Conservation (phyloP, 2,888 invertebrate species). For the Silvanus unidentatus region DNA sequence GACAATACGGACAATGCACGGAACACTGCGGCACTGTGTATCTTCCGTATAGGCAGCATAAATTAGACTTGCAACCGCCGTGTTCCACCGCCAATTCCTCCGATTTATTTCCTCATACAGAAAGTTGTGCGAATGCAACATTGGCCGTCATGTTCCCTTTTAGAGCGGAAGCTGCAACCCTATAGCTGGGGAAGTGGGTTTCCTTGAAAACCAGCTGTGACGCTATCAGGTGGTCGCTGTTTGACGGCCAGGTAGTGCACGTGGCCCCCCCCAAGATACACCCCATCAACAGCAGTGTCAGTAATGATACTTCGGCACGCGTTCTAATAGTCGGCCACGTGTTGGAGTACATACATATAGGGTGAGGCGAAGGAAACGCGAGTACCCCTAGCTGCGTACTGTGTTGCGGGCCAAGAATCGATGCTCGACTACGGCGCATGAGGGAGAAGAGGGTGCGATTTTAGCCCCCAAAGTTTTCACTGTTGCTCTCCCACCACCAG, state of each 20-base stretch:
- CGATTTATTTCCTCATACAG: too few species aligned
- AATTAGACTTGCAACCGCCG: slow-evolving; percentile 5
- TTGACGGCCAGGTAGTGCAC: slow-evolving; percentile 28
- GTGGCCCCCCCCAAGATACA: slow-evolving; percentile 23
- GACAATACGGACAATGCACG: slow-evolving; percentile 10
- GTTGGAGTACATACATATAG: slow-evolving; percentile 16
- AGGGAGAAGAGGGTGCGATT: slow-evolving; percentile 21
- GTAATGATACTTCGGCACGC: slow-evolving; percentile 26
- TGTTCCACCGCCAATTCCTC: too few species aligned
- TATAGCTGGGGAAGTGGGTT: slow-evolving; percentile 20
- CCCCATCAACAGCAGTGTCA: slow-evolving; percentile 10
- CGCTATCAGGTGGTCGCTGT: slow-evolving; percentile 32
- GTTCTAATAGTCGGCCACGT: slow-evolving; percentile 27
- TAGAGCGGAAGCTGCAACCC: slow-evolving; percentile 23
- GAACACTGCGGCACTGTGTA: slow-evolving; percentile 14
- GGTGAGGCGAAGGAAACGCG: slow-evolving; percentile 3
- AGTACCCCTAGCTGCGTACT: slow-evolving; percentile 18
- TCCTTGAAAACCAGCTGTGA: slow-evolving; percentile 24
- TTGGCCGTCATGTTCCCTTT: slow-evolving; percentile 1
- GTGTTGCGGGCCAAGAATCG: slow-evolving; percentile 24
- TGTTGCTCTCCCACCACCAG: slow-evolving; percentile 23
- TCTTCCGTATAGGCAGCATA: slow-evolving; percentile 9
- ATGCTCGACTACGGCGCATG: slow-evolving; percentile 27
- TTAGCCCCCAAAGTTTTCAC: slow-evolving; percentile 22
- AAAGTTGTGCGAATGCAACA: not conserved